A percentile compares a stretch with the other conserved stretches of the same genome.
phyloP scores from a whole-genome alignment of 1,140 invertebrate genomes.

The Lutraria rhynchaena region DNA sequence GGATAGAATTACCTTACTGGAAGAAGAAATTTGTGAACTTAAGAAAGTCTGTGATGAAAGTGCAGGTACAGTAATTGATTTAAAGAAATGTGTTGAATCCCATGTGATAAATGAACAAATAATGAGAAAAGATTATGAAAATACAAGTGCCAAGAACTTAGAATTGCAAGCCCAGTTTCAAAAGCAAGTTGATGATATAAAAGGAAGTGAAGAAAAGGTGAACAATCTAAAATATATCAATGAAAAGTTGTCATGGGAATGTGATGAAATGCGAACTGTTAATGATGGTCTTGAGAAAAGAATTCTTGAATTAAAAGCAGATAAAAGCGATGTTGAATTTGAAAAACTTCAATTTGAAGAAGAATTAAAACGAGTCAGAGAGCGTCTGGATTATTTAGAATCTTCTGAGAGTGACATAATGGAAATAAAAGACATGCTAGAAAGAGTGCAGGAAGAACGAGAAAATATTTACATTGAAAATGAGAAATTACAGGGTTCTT shows the following conservation, averaged over 20 bases:
- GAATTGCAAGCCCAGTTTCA: neutral
- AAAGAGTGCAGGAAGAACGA: slow-evolving; percentile 51
- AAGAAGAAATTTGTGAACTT: neutral
- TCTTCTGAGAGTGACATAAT: slow-evolving; percentile 36
- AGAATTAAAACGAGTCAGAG: slow-evolving; percentile 51
- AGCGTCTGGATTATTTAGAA: slow-evolving; percentile 44
- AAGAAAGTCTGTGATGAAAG: neutral
- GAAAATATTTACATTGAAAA: slow-evolving; percentile 41
- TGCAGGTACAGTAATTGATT: neutral
- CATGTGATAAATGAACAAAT: neutral
- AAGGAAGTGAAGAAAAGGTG: slow-evolving; percentile 3
- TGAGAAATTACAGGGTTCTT: slow-evolving; percentile 32
- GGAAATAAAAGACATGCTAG: slow-evolving; percentile 50
- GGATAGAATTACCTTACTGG: neutral
- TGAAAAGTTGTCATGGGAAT: slow-evolving; percentile 43
- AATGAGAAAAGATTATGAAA: slow-evolving; percentile 6
- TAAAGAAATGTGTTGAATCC: slow-evolving; percentile 1
- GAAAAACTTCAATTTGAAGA: slow-evolving; percentile 32
- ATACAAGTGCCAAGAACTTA: neutral
- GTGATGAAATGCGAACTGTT: slow-evolving; percentile 29
- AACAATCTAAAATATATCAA: slow-evolving; percentile 17
- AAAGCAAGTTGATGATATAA: neutral
- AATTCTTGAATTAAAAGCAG: slow-evolving; percentile 32
- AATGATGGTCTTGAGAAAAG: slow-evolving; percentile 30
- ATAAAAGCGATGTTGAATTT: slow-evolving; percentile 40